Evolutionary conservation across 1,140 invertebrate species (phyloP).

Genomic region (Nomia melanderi): DNA sequence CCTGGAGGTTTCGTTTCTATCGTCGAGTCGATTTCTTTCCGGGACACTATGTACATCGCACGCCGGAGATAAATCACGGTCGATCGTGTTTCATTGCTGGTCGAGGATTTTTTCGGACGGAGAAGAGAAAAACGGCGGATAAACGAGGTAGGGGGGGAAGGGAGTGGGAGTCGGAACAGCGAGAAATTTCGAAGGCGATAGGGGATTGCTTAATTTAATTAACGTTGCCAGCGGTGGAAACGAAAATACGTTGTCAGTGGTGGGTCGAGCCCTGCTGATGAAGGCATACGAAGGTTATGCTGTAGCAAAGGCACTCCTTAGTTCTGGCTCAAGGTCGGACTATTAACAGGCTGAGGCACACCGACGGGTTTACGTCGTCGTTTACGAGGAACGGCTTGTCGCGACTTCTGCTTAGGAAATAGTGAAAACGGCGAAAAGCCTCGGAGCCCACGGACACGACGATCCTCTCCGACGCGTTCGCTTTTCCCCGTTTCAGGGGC

Average conservation of each 20-base stretch:
- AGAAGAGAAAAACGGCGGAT: background rate
- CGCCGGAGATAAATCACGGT: too few species aligned
- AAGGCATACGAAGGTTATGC: constrained; percentile 54
- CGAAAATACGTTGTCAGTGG: constrained; percentile 29
- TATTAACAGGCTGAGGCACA: constrained; percentile 52
- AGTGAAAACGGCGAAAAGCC: constrained; percentile 48
- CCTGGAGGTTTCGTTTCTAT: too few species aligned
- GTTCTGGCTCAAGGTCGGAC: constrained; percentile 59
- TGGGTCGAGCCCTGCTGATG: constrained; percentile 40
- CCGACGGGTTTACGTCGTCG: constrained; percentile 56
- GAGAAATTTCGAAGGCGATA: background rate
- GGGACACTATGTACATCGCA: too few species aligned
- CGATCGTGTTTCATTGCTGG: background rate
- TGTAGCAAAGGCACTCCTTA: constrained; percentile 54
- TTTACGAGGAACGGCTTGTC: constrained; percentile 21
- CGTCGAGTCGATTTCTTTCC: too few species aligned
- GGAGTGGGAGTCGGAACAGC: background rate
- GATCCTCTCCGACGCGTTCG: too few species aligned
- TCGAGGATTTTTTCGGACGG: background rate
- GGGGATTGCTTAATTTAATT: constrained; percentile 20
- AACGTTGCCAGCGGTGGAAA: constrained; percentile 13
- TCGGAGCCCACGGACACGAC: background rate
- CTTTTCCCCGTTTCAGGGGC: too few species aligned
- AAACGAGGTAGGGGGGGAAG: background rate
- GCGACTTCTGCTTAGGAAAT: constrained; percentile 42